These are phyloP conservation scores for Philaethria dido DNA, from an alignment of 2,888 invertebrate species.

Conservation along the genomic window DNA sequence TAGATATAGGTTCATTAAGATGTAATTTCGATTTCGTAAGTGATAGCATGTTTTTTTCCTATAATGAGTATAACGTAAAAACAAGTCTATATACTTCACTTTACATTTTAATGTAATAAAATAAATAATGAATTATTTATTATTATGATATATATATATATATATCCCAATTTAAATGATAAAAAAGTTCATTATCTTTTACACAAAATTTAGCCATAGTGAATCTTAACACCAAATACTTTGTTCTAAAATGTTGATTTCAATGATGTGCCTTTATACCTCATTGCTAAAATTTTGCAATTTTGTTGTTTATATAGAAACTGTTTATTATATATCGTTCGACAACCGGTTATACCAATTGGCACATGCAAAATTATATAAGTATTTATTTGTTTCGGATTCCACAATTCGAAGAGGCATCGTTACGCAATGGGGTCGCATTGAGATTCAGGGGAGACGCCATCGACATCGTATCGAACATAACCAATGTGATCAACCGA, in stretches of 20 bases:
- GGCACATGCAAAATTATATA: constrained; percentile 50
- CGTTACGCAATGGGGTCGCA: constrained; percentile 58
- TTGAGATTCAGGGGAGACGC: constrained; percentile 56
- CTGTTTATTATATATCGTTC: constrained; percentile 37
- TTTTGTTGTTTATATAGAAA: neutral
- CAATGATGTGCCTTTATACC: neutral
- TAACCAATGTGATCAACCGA: constrained; percentile 52
- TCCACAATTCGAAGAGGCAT: constrained; percentile 47
- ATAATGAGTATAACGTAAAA: no score
- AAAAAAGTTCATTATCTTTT: neutral
- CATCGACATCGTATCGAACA: constrained; percentile 53
- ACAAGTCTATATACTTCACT: no score
- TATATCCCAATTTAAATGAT: no score
- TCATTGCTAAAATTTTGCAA: neutral
- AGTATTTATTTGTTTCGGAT: constrained; percentile 54
- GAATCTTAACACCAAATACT: neutral
- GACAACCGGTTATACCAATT: constrained; percentile 43
- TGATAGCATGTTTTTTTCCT: no score
- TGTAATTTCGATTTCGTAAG: neutral
- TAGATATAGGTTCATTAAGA: no score
- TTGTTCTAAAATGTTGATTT: neutral
- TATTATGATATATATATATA: no score
- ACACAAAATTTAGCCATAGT: no score
- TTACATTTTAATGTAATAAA: no score
- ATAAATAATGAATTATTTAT: no score